These are phyloP conservation scores for Stenotaenia linearis DNA, from an alignment of 2,888 invertebrate species.

Conservation along the genomic window DNA sequence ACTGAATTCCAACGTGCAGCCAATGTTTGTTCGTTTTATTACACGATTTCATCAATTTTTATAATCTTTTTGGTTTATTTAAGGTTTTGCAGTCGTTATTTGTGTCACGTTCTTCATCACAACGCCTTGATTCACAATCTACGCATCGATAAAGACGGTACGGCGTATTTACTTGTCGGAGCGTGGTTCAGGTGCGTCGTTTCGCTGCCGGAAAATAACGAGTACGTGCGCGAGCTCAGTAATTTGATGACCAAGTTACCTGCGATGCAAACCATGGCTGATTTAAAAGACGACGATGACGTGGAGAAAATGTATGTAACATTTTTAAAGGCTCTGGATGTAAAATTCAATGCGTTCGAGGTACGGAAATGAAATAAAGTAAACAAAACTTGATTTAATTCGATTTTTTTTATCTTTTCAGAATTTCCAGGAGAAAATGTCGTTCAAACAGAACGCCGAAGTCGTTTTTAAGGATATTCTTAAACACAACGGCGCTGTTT, in stretches of 20 bases:
- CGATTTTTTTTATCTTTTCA: neutral
- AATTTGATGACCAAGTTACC: neutral
- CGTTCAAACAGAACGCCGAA: neutral
- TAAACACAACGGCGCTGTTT: neutral
- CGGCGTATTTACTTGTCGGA: neutral
- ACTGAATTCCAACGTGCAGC: neutral
- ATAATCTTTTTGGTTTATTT: neutral
- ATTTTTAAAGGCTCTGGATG: neutral
- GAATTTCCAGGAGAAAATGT: neutral
- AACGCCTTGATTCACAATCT: neutral
- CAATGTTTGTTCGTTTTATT: neutral
- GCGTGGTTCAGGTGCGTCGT: neutral
- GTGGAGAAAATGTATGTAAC: neutral
- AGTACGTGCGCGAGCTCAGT: neutral
- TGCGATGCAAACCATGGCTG: neutral
- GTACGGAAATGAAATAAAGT: neutral
- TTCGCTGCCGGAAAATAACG: neutral
- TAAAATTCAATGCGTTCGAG: neutral
- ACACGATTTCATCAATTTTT: neutral
- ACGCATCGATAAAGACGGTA: too few species aligned
- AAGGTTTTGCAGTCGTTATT: slow-evolving; percentile 7
- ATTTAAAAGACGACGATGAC: neutral
- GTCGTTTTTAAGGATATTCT: neutral
- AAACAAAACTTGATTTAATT: neutral
- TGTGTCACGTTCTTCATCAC: neutral